These are phyloP conservation scores for Amniataba percoides DNA, from an alignment of 2,797 vertebrate species.

Conservation along the genomic window DNA sequence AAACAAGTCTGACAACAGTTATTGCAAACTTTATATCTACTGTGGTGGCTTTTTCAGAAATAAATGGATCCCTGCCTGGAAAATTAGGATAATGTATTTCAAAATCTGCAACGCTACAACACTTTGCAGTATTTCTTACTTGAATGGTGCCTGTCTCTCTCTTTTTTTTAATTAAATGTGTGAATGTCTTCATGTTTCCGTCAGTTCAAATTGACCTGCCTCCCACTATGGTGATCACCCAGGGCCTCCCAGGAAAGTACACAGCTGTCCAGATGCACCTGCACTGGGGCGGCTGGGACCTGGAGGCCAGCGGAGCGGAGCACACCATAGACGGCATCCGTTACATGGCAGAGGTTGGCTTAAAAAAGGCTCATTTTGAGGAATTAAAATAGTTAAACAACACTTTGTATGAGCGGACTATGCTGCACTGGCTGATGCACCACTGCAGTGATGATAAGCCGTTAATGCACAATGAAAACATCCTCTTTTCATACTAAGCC, in stretches of 20 bases:
- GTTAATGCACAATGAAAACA: background rate
- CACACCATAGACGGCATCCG: slow-evolving; percentile 93
- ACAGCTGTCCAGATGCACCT: slow-evolving; percentile 92
- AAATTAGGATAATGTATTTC: background rate
- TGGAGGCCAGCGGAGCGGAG: slow-evolving; percentile 91
- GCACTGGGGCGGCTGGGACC: slow-evolving; percentile 92
- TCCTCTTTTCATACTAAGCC: background rate
- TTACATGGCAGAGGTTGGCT: slow-evolving; percentile 90
- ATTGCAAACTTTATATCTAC: background rate
- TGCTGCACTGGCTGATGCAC: background rate
- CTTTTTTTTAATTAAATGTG: background rate
- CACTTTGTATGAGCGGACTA: background rate
- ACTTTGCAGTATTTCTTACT: slow-evolving; percentile 1
- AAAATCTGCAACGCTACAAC: background rate
- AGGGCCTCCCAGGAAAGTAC: slow-evolving; percentile 84
- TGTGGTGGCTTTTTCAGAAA: background rate
- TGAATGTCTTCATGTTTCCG: slow-evolving; percentile 27
- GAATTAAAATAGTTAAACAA: background rate
- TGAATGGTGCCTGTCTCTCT: background rate
- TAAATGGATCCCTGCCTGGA: background rate
- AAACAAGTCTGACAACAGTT: background rate
- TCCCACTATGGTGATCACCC: slow-evolving; percentile 84
- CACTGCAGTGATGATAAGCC: background rate
- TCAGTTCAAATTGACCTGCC: slow-evolving; percentile 92
- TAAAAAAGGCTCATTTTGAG: background rate